Conservation (phyloP, 2,797 vertebrate species). For the Sebastes minor region DNA sequence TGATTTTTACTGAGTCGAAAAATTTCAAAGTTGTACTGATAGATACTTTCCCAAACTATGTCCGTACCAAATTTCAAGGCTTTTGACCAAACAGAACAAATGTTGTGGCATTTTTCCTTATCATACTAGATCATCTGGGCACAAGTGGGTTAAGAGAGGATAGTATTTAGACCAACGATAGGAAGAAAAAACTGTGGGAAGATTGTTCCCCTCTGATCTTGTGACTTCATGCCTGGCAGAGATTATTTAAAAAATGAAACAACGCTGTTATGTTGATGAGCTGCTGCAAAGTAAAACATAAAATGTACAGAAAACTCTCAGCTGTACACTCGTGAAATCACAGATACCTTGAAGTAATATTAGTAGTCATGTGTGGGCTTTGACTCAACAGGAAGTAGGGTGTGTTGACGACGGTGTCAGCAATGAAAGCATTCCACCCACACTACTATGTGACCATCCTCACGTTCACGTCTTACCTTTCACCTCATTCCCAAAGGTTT, state of each 20-base stretch:
- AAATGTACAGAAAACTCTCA: neutral
- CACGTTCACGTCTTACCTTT: conserved; percentile 61
- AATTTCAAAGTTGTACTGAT: too few species aligned
- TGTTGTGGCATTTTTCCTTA: too few species aligned
- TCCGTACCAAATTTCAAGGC: too few species aligned
- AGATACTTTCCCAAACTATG: too few species aligned
- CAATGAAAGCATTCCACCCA: conserved; percentile 54
- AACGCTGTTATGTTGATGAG: neutral
- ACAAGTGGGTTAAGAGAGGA: too few species aligned
- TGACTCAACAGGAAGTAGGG: conserved; percentile 70
- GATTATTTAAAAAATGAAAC: neutral
- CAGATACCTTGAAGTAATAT: neutral
- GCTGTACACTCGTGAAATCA: conserved; percentile 24
- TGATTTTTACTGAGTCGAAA: too few species aligned
- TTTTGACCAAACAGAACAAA: too few species aligned
- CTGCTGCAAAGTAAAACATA: neutral
- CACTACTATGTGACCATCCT: conserved; percentile 47
- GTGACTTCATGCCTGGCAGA: conserved; percentile 1
- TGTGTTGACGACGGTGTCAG: conserved; percentile 48
- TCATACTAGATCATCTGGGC: too few species aligned
- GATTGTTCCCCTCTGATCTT: conserved; percentile 13
- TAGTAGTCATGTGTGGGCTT: conserved; percentile 21
- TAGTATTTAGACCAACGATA: neutral
- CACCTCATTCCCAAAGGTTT: conserved; percentile 23
- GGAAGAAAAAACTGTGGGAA: neutral